These are phyloP conservation scores for Drosophila orena DNA, from an alignment of 1,140 invertebrate genomes.

Conservation along the genomic window DNA sequence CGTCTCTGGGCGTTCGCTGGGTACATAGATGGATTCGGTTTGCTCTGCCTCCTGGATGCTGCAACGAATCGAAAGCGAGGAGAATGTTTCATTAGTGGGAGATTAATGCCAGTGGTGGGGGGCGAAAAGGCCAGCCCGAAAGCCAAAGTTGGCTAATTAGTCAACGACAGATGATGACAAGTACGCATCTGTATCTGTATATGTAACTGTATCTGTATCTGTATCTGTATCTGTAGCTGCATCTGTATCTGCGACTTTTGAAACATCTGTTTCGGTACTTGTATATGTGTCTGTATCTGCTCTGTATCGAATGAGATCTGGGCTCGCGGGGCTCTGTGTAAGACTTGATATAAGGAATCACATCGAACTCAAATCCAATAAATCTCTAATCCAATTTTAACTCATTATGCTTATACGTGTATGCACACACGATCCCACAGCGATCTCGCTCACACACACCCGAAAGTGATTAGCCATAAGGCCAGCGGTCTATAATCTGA, in stretches of 20 bases:
- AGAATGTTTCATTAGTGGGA: neutral
- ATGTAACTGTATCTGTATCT: too few species aligned
- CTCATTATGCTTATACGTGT: conserved; percentile 81
- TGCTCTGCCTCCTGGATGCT: conserved; percentile 45
- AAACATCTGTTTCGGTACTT: conserved; percentile 4
- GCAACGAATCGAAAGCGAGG: conserved; percentile 30
- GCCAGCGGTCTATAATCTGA: conserved; percentile 74
- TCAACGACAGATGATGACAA: conserved; percentile 50
- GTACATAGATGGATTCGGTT: conserved; percentile 15
- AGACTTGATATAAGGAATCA: conserved; percentile 53
- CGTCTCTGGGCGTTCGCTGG: conserved; percentile 59
- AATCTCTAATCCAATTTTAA: conserved; percentile 83
- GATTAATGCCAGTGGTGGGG: conserved; percentile 60
- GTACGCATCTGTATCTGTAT: conserved; percentile 9
- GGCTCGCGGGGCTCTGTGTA: conserved; percentile 32
- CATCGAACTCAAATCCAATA: conserved; percentile 68
- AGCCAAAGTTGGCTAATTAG: conserved; percentile 55
- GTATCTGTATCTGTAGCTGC: neutral
- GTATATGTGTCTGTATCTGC: neutral
- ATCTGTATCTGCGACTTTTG: conserved; percentile 9
- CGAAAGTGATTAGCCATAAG: conserved; percentile 67
- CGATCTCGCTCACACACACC: conserved; percentile 26
- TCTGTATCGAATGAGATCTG: too few species aligned
- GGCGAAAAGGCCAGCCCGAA: conserved; percentile 37
- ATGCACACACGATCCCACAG: conserved; percentile 62